Evolutionary conservation across 2,888 invertebrate species (phyloP).

Genomic region (Eristalinus aeneus): DNA sequence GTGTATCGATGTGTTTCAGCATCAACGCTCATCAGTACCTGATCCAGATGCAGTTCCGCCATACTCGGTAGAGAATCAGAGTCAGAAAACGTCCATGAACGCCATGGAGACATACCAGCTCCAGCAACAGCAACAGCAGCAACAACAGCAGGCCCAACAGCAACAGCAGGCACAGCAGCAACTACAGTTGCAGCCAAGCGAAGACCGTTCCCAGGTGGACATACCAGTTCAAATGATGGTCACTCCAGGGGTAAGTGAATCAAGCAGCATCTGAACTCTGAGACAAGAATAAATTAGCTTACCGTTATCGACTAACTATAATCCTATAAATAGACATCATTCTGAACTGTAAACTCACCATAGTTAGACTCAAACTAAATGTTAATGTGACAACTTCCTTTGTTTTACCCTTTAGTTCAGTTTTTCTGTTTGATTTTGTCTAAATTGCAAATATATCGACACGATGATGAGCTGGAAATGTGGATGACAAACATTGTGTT

Average conservation of each 20-base stretch:
- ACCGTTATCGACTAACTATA: conserved; percentile 37
- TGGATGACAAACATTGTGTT: neutral
- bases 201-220: conserved; percentile 47
- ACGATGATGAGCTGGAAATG: conserved; percentile 39
- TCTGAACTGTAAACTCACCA: conserved; percentile 61
- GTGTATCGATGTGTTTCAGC: conserved; percentile 71
- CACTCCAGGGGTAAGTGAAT: conserved; percentile 80
- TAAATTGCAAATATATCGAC: conserved; percentile 55
- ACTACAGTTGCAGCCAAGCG: conserved; percentile 45
- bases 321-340: conserved; percentile 36
- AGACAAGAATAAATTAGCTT: neutral
- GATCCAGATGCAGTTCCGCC: conserved; percentile 80
- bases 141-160: conserved; percentile 73
- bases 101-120: conserved; percentile 79
- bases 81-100: conserved; percentile 79
- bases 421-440: conserved; percentile 49
- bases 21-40: conserved; percentile 76
- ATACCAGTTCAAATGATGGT: conserved; percentile 80
- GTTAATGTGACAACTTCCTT: conserved; percentile 54
- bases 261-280: neutral
- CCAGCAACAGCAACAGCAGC: conserved; percentile 76
- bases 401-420: conserved; percentile 53
- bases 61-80: conserved; percentile 77
- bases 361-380: conserved; percentile 66
- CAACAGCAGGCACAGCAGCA: conserved; percentile 48